Percentiles rank a stretch among this genome's conserved stretches.
Conservation (phyloP, 2,888 invertebrate species). For the Volucella inanis region DNA sequence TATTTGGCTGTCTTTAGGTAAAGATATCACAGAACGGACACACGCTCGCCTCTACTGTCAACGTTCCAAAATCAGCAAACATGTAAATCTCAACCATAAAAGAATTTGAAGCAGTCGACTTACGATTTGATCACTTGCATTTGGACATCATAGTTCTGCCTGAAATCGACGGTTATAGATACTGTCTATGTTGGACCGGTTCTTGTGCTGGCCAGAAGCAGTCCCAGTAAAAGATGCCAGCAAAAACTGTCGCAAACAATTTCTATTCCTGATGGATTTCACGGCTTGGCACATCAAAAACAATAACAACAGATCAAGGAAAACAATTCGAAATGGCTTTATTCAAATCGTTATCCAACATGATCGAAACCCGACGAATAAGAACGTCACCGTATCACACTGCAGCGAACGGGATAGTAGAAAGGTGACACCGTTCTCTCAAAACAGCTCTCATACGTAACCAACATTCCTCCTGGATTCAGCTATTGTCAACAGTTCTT, state of each 20-base stretch:
- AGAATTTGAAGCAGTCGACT: slow-evolving; percentile 14
- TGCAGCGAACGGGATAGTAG: slow-evolving; percentile 48
- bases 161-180: slow-evolving; percentile 76
- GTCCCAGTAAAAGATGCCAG: slow-evolving; percentile 73
- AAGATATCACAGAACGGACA: slow-evolving; percentile 1
- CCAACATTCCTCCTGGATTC: slow-evolving; percentile 67
- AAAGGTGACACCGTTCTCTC: too few species aligned
- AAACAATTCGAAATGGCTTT: too few species aligned
- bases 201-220: slow-evolving; percentile 75
- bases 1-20: not conserved
- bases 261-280: slow-evolving; percentile 77
- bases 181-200: slow-evolving; percentile 78
- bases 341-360: not conserved
- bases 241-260: slow-evolving; percentile 68
- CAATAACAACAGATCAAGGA: too few species aligned
- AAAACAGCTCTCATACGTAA: slow-evolving; percentile 63
- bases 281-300: slow-evolving; percentile 81
- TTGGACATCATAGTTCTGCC: slow-evolving; percentile 82
- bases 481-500: too few species aligned
- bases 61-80: slow-evolving; percentile 9
- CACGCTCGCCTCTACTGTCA: not conserved
- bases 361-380: slow-evolving; percentile 76
- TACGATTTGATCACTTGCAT: slow-evolving; percentile 80
- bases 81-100: slow-evolving; percentile 15
- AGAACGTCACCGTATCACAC: slow-evolving; percentile 49